Evolutionary conservation across 2,113 vertebrate species (phyloP), one percentile per base, ranked within the genome.

Genomic region (Pangasianodon gigas): DNA sequence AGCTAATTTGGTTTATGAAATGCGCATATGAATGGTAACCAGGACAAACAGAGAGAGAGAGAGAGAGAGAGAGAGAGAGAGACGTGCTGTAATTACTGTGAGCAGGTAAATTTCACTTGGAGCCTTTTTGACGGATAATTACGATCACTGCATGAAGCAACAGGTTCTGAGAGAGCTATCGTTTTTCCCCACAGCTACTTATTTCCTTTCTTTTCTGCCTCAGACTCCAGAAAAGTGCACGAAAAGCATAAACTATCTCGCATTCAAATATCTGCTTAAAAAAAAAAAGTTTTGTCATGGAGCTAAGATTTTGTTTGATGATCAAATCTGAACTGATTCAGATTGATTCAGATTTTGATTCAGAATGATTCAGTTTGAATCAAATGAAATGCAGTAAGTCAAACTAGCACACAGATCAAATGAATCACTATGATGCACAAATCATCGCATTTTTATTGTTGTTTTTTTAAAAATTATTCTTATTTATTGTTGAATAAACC

Each of bases 81-180:
- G 82, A 65, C 79, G 52, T 88, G 83, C 88, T 84, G 86, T 91
- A 93, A 93, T 94, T 93, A 93, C 89, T 92, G 88, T 93, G 89
- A 89, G 92, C 83, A 86, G 87, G 71, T 67, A 16, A 85, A 88
- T 92, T 93, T 94, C 86, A 93, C 90, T 88, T 52, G 44, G 88
- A 91, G 91, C 85, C 86, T 65, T 91, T 90, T 82, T 88, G 91
- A 90, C 32, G 56, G 84, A 91, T 93, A 91, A 93, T 94, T 91
- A 87, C 62, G 10, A 90, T 37, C 81, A 48, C 88, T 88, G 84
- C 92, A 91, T 89, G 93, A 93, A 90, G 74, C 84, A 80, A 92
- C 92, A 92, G 82, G 92, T 88, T 87, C 52, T 44, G 84, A 26
- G n/a, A 48, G 83, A 65, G 86, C 48, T 74, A 80, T 84, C 46